These are phyloP conservation scores for Ephydatia muelleri DNA, from an alignment of 37 sponge, comb jelly and placozoan genomes.

Conservation along the genomic window DNA sequence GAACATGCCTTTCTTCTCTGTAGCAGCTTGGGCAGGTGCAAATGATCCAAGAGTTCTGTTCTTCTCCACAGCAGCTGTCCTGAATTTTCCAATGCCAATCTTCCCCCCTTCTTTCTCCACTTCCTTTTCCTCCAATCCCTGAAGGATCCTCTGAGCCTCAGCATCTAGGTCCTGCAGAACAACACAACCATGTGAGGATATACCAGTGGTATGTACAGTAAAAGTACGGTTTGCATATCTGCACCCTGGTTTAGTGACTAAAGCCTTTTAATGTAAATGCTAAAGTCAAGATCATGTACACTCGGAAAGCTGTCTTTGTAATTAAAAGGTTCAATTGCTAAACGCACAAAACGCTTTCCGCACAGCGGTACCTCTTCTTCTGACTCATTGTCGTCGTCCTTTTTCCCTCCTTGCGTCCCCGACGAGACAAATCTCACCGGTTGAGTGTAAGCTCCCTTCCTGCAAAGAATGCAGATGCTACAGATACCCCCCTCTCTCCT, in stretches of 20 bases:
- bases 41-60: conserved; percentile 50
- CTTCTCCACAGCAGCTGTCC: conserved; percentile 53
- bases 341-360: no score
- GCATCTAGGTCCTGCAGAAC: conserved; percentile 43
- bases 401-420: background rate
- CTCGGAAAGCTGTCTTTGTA: no score
- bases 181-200: background rate
- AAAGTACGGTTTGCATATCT: no score
- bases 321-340: no score
- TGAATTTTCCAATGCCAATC: conserved; percentile 41
- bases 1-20: conserved; percentile 4
- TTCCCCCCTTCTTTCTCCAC: conserved; percentile 40
- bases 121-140: conserved; percentile 34
- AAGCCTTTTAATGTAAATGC: no score
- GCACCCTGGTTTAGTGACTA: no score
- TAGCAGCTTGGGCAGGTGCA: background rate
- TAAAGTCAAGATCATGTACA: no score
- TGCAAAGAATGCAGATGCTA: background rate
- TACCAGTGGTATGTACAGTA: no score
- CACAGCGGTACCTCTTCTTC: conserved; percentile 34
- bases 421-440: conserved; percentile 74
- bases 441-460: conserved; percentile 37
- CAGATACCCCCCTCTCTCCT: background rate
- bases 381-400: conserved; percentile 38
- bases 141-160: conserved; percentile 30